Base-by-base conservation (phyloP, 92 coral and sea anemone genomes). In the Heliopora coerulea region DNA sequence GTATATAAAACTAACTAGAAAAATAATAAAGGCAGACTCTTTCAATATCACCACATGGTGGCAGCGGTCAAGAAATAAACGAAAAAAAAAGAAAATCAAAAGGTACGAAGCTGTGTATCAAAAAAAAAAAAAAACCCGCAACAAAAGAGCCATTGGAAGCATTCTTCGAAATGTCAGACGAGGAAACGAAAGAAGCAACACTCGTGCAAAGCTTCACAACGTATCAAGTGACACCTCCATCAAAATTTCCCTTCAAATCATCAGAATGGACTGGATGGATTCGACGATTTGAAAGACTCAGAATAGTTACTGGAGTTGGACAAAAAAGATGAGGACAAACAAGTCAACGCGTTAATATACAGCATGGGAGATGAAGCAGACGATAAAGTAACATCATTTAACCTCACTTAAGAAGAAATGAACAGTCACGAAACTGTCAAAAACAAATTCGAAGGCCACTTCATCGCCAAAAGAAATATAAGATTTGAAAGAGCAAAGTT, bases 241-340 rank as follows among this genome's bases (percentile, higher is more conserved):
- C 34, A 32, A 73, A 73, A 57, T 73, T 82, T 39, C 39, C 39
- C 42, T 78, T 83, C 68, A 78, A 84, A 44, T 65, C 83, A 1
- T 75, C 72, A 54, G 87, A 83, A 23, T 79, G 87, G 87, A 40
- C 34, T 31, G 50, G 46, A 21, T 84, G 88, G 82, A 84, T 72
- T 57, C 78, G 74, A 19, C 56, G 82, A 8, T 79, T 79, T 39
- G 61, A 84, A 48, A 56, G 84, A 41, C 79, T 84, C 56, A 57
- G 78, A 62, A 79, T 49, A 46, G 88, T 78, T 31, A 72, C 88
- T 19, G 81, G 17, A 72, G 8, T 64, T 81, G 31, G 82, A 76
- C 24, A 29, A 67, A 76, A 62, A 57, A 57, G 30, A 20, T 1
- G 67, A 54, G 19, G 78, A 79, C 13, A 79, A 27, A 46, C 88